phyloP scores from a whole-genome alignment of 1,140 invertebrate genomes.

The Cydia pomonella region DNA sequence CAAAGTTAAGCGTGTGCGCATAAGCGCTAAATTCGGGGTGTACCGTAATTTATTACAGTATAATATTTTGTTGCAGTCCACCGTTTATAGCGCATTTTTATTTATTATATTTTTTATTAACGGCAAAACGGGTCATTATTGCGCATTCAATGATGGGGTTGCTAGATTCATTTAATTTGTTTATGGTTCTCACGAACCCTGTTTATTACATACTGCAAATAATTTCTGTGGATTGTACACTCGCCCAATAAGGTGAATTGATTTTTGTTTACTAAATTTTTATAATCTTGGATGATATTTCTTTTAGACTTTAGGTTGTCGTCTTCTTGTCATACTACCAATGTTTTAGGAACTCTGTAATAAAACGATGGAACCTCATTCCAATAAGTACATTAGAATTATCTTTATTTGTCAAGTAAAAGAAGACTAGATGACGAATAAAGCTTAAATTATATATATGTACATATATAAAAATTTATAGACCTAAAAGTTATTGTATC shows the following conservation, averaged over 20 bases:
- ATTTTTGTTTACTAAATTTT: background rate
- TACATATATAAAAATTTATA: no score
- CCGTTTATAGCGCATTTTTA: slow-evolving; percentile 61
- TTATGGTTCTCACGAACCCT: slow-evolving; percentile 69
- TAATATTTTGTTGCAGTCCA: slow-evolving; percentile 70
- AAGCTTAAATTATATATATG: no score
- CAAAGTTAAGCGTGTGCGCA: slow-evolving; percentile 63
- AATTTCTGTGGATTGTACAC: background rate
- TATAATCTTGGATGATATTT: background rate
- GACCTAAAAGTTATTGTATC: no score
- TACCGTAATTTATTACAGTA: slow-evolving; percentile 76
- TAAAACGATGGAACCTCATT: no score
- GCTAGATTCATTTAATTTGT: slow-evolving; percentile 62
- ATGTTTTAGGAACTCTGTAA: no score
- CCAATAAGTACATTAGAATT: no score
- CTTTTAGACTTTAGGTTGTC: no score
- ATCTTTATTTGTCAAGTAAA: no score
- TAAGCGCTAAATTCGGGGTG: slow-evolving; percentile 70
- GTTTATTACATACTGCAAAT: slow-evolving; percentile 44
- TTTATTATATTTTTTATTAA: slow-evolving; percentile 75
- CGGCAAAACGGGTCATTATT: slow-evolving; percentile 68
- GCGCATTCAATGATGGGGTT: slow-evolving; percentile 61
- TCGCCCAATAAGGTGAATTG: background rate
- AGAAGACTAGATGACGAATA: no score
- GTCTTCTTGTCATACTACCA: no score